Percentiles rank a stretch among this genome's conserved stretches.
Conservation (phyloP, 1,140 invertebrate genomes). For the Drosophila ogumai region DNA sequence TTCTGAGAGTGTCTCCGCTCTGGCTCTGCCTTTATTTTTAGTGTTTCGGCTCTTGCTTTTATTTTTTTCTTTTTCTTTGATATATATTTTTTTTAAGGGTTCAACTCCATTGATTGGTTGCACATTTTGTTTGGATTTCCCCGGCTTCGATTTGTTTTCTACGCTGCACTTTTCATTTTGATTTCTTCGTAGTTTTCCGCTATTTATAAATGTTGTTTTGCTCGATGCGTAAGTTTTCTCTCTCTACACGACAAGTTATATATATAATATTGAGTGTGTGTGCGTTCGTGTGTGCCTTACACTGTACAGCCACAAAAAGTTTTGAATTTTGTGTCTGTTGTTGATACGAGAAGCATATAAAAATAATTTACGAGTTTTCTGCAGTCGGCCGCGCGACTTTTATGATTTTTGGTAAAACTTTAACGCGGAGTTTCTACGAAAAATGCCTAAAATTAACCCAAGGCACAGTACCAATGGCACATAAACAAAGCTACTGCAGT, state of each 20-base stretch:
- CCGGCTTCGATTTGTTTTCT: conserved; percentile 22
- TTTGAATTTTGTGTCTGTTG: conserved; percentile 51
- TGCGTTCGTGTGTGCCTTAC: conserved; percentile 19
- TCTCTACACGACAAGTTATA: conserved; percentile 51
- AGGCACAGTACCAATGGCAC: conserved; percentile 17
- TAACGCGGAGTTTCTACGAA: conserved; percentile 47
- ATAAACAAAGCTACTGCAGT: conserved; percentile 45
- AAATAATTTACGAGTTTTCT: conserved; percentile 81
- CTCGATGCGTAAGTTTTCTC: conserved; percentile 67
- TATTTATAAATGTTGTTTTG: conserved; percentile 79
- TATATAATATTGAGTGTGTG: conserved; percentile 26
- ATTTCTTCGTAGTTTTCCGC: conserved; percentile 55
- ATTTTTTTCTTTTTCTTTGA: not conserved
- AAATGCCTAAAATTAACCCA: conserved; percentile 54
- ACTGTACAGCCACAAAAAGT: conserved; percentile 64
- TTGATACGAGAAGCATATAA: conserved; percentile 60
- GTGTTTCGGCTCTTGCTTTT: conserved; percentile 37
- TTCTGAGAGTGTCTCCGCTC: conserved; percentile 39
- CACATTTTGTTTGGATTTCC: conserved; percentile 66
- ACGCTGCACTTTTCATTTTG: conserved; percentile 73
- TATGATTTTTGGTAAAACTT: conserved; percentile 46
- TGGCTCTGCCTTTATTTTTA: conserved; percentile 48
- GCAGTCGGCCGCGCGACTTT: conserved; percentile 52
- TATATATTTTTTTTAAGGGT: conserved; percentile 57
- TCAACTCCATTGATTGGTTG: conserved; percentile 75